A percentile compares a stretch with the other conserved stretches of the same genome.
Evolutionary conservation across 2,888 invertebrate genomes (phyloP).

Genomic region (Heterodera filipjevi): DNA sequence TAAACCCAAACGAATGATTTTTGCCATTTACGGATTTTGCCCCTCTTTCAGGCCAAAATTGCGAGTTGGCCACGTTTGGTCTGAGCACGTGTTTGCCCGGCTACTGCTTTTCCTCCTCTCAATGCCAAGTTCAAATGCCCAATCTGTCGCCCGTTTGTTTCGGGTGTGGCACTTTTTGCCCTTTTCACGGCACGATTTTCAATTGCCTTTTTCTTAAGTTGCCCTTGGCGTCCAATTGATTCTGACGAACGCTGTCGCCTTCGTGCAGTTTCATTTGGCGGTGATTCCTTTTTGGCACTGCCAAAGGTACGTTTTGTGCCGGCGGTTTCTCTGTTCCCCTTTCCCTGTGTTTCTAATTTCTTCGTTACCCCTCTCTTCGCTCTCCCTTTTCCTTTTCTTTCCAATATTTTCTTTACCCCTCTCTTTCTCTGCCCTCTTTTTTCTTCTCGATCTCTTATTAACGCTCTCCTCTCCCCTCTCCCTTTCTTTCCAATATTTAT

Average conservation of each 20-base stretch:
- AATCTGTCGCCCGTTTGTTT: neutral
- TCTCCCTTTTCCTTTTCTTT: too few relatives aligned
- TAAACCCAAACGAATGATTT: neutral
- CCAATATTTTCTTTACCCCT: too few relatives aligned
- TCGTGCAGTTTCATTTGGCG: constrained; percentile 55
- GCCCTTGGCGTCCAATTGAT: constrained; percentile 42
- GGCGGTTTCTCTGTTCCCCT: too few relatives aligned
- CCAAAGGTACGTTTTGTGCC: neutral
- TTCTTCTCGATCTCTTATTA: too few relatives aligned
- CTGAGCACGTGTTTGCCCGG: constrained; percentile 39
- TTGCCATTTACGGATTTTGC: neutral
- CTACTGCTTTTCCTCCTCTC: constrained; percentile 42
- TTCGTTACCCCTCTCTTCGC: too few relatives aligned
- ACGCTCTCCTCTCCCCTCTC: too few relatives aligned
- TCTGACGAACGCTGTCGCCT: constrained; percentile 51
- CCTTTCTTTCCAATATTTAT: neutral
- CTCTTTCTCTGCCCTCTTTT: too few relatives aligned
- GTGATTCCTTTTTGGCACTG: constrained; percentile 42
- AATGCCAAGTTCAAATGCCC: constrained; percentile 36
- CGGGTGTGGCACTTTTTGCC: neutral
- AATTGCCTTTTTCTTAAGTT: constrained; percentile 17
- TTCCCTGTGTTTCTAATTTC: too few relatives aligned
- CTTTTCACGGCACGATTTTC: neutral
- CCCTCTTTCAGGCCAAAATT: constrained; percentile 34
- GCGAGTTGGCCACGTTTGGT: constrained; percentile 37